These are phyloP conservation scores for Aphidius ervi DNA, from an alignment of 1,140 invertebrate species.

Conservation along the genomic window DNA sequence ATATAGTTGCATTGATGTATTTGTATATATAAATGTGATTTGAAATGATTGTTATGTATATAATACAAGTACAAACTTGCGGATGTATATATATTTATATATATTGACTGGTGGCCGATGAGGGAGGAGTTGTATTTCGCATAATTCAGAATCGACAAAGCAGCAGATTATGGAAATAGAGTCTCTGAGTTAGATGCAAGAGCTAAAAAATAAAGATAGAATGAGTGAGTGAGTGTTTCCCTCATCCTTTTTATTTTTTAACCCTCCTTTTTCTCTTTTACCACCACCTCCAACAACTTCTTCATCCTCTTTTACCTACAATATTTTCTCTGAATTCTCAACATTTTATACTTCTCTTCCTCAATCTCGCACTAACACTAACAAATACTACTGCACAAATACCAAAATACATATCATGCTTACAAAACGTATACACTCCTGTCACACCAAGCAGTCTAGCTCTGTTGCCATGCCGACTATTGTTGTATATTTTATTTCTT, in stretches of 20 bases:
- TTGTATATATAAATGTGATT: background rate
- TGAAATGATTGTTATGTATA: slow-evolving; percentile 10
- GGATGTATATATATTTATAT: slow-evolving; percentile 1
- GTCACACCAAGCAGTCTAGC: slow-evolving; percentile 35
- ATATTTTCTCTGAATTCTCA: slow-evolving; percentile 16
- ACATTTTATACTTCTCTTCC: slow-evolving; percentile 22
- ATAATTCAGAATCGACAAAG: slow-evolving; percentile 55
- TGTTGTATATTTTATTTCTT: slow-evolving; percentile 32
- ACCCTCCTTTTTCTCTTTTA: slow-evolving; percentile 24
- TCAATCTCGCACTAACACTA: slow-evolving; percentile 20
- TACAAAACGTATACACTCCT: background rate
- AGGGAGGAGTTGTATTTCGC: slow-evolving; percentile 45
- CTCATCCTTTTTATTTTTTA: slow-evolving; percentile 17
- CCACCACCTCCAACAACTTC: slow-evolving; percentile 22
- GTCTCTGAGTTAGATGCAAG: slow-evolving; percentile 41
- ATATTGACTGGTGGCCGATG: slow-evolving; percentile 14
- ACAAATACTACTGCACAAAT: slow-evolving; percentile 15
- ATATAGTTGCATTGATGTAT: background rate
- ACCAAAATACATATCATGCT: slow-evolving; percentile 5
- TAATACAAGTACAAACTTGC: background rate
- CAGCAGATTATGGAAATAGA: slow-evolving; percentile 54
- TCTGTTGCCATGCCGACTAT: slow-evolving; percentile 47
- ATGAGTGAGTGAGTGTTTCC: slow-evolving; percentile 6
- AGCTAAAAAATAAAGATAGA: no score
- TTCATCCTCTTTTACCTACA: slow-evolving; percentile 21